These are phyloP conservation scores for Macrophya alboannulata DNA, from an alignment of 2,888 invertebrate species.

Conservation along the genomic window DNA sequence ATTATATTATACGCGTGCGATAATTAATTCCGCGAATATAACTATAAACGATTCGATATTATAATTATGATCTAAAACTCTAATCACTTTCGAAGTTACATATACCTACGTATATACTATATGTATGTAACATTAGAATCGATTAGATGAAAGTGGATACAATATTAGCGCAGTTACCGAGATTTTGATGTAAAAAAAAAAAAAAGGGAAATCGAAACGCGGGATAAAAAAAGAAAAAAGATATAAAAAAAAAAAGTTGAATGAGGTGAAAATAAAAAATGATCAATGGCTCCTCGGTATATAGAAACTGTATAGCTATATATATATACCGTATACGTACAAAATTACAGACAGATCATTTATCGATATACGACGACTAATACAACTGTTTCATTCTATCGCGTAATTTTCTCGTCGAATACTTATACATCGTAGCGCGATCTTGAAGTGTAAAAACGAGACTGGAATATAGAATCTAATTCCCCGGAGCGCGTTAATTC, in stretches of 20 bases:
- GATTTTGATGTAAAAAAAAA: neutral
- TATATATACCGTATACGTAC: no score
- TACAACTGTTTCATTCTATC: neutral
- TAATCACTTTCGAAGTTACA: no score
- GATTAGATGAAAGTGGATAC: neutral
- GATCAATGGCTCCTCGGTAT: no score
- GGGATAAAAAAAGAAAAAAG: neutral
- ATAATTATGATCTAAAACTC: no score
- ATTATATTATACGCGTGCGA: no score
- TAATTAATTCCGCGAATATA: neutral
- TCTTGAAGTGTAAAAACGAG: slow-evolving; percentile 7
- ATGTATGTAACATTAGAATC: neutral
- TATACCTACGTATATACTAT: no score
- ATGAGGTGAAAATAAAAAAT: no score
- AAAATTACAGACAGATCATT: no score
- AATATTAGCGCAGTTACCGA: neutral
- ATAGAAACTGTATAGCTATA: no score
- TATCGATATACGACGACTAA: no score
- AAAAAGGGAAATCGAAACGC: neutral
- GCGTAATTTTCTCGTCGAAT: neutral
- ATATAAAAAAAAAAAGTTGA: no score
- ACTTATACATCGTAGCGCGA: neutral
- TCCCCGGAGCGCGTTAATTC: neutral
- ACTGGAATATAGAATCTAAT: slow-evolving; percentile 2
- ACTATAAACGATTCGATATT: no score